Evolutionary conservation across 2,113 vertebrate species (phyloP), one percentile per base, ranked within the genome.

Genomic region (Lota lota): DNA sequence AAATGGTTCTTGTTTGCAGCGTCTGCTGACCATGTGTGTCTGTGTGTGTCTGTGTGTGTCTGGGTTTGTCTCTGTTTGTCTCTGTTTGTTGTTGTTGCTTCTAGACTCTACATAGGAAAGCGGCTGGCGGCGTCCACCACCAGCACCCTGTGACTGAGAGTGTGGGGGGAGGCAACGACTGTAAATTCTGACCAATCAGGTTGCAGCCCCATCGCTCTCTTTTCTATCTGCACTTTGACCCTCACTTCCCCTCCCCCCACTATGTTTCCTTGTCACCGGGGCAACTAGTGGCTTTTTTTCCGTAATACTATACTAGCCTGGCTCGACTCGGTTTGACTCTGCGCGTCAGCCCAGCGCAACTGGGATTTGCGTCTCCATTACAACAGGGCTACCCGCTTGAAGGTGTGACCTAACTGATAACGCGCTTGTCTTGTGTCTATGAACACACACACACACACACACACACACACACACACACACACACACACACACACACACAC

Each of bases 101-200:
- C 70, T 61, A 92, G 91, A 73, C 91, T 92, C 82, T 92, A 91
- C 87, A 90, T 92, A 50, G 91, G 91, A 50, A 91, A 92, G 64
- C 82, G 90, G 58, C 76, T 92, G 82, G 91, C 90, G 0, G 80
- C 89, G 50, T 92, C 89, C 5, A 88, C 91, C 56, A 87, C 87
- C 20, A 89, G 87, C 74, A 83, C 89, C 0, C 88, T 91, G 87
- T 92, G 88, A 92, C 33, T 33, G 28, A 33, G 28, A 6, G 36
- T 54, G 57, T 64, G 56, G 74, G 64, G 19, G 22, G 61, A 50
- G 22, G 65, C 67, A 63, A 17, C 51, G 22, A 61, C 76, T 76
- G 40, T 51, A 16, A 7, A 7, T 18, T 74, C 68, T 60, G 70
- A 58, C 72, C 83, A 80, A n/a, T 79, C 75, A 78, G 79, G 75